These are phyloP conservation scores for Oenanthe melanoleuca DNA, from an alignment of 2,113 vertebrate genomes.

Conservation along the genomic window DNA sequence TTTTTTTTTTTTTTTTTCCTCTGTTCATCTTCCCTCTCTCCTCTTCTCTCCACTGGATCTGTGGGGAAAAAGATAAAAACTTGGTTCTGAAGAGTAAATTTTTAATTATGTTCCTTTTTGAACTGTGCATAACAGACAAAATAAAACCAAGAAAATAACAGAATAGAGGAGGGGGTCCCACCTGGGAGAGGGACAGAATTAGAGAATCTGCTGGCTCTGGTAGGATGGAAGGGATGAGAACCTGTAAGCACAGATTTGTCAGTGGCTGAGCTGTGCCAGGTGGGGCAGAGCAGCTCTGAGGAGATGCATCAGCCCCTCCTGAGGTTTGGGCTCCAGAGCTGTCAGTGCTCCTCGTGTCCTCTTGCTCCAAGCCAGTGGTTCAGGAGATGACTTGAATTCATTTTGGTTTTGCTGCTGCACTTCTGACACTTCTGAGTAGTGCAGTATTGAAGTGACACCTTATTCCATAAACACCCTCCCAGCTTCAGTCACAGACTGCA, in stretches of 20 bases:
- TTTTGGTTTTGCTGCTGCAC: slow-evolving; percentile 1
- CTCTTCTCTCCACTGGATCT: neutral
- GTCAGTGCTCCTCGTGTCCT: too few species aligned
- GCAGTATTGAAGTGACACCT: slow-evolving; percentile 29
- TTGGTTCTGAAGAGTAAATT: slow-evolving; percentile 51
- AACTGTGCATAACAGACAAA: slow-evolving; percentile 22
- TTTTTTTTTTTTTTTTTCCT: too few species aligned
- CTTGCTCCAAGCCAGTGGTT: neutral
- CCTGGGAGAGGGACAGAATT: neutral
- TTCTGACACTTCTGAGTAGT: neutral
- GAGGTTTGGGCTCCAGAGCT: too few species aligned
- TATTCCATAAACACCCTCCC: slow-evolving; percentile 32
- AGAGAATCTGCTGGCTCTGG: neutral
- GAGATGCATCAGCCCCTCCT: too few species aligned
- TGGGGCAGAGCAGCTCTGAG: too few species aligned
- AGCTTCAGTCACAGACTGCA: too few species aligned
- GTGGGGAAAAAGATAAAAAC: slow-evolving; percentile 33
- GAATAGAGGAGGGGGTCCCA: neutral
- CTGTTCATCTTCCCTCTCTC: neutral
- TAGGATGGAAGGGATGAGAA: neutral
- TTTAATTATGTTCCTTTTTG: slow-evolving; percentile 55
- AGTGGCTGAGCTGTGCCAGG: too few species aligned
- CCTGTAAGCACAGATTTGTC: accelerated
- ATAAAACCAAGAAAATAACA: neutral
- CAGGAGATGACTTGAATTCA: slow-evolving; percentile 11